Base-by-base conservation (phyloP, 2,888 invertebrate genomes). In the Lamellibrachia satsuma region DNA sequence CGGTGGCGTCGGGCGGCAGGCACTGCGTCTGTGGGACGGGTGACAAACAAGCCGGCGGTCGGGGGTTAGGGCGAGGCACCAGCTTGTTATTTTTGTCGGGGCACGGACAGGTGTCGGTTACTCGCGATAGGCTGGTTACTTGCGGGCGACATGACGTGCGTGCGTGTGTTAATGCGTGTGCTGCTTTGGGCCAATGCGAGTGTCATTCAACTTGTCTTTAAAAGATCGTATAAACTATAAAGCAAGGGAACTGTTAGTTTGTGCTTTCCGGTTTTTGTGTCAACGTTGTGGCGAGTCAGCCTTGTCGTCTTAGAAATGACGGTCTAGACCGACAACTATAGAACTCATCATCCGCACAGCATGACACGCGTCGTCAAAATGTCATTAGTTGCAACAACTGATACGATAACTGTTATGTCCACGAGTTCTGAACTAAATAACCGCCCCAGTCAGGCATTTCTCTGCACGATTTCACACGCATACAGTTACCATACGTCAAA, bases 321-420 rank as follows among this genome's bases (percentile, higher is more conserved):
- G n/a, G 75, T 75, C 75, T 75, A 75, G 75, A 75, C 75, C 15
- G n/a, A 75, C 75, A n/a, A 22, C 15, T 75, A 22, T n/a, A 75
- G 75, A 75, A 22, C 75, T 15, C 75, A n/a, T n/a, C 22, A 6
- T 6, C 22, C n/a, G 15, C 75, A 75, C 75, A 75, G 75, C 75
- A 75, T 22, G 75, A 75, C 75, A 22, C 22, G 75, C 75, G 75
- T 75, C 75, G 75, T 22, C 22, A 75, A 75, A 75, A 15, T 75
- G 75, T 22, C 75, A n/a, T 75, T 75, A 22, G 75, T 22, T 75
- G 75, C 22, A 75, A 75, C 75, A 75, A 75, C 6, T 22, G 75
- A 75, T 75, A 75, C 75, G 75, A 75, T 75, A 75, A 75, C 75
- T 75, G 75, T 75, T 75, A 75, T 75, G n/a, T 75, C 22, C 75